Evolutionary conservation across 2,113 vertebrate species (phyloP), one percentile per base, ranked within the genome.

Genomic region (Tretioscincus oriximinensis): DNA sequence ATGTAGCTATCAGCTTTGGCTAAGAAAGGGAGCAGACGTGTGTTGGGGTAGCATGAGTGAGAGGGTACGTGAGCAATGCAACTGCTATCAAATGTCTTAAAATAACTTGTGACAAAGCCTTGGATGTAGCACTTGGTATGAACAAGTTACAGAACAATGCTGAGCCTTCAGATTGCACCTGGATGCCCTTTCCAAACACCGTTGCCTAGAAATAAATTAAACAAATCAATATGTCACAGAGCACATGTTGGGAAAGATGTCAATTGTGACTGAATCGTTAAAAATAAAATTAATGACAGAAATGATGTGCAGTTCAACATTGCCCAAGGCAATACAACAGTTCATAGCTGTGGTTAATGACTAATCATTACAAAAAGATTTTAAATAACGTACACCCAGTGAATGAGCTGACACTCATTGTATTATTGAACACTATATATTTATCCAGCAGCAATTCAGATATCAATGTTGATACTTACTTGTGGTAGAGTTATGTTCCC

Each of bases 81-180:
- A 81, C 73, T 88, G 94, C 93, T 95, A 94, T 96, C 95, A 90
- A 51, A 10, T 4, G 65, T 90, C 95, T 85, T 81, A 95, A 96
- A 96, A 96, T 96, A 96, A 86, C 92, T 82, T 80, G 80, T 96
- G 95, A 96, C 93, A 93, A 93, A 93, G 93, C 91, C 78, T 92
- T 93, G 88, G 91, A 90, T 88, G 89, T 77, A 31, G 41, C 21
- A 64, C 88, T 89, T 81, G 64, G 91, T 90, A 90, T 90, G 91
- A 94, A 92, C 86, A 87, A 90, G 89, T 88, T 49, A 78, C 81
- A 92, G 92, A 94, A 90, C 94, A 92, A 91, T 91, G 90, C 90
- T 54, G 87, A 28, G 76, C 86, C 93, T 73, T 84, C 58, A 10
- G 85, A n/a, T 92, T 88, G 87, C 80, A 76, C 72, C 78, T 86